Conservation (phyloP, 2,888 invertebrate genomes). For the Nysson spinosus region DNA sequence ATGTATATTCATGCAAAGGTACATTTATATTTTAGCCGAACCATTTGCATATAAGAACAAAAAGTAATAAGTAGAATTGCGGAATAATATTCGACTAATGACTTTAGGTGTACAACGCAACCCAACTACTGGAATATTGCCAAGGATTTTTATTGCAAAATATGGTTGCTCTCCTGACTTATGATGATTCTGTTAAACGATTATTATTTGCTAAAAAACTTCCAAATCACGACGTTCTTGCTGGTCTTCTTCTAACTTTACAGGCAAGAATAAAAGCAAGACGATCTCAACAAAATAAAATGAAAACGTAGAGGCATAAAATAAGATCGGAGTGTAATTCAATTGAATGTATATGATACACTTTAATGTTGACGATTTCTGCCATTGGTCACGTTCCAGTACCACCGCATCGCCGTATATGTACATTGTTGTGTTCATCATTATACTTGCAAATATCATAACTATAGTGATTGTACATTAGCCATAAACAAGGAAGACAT, state of each 20-base stretch:
- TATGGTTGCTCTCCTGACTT: constrained; percentile 95
- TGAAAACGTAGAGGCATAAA: constrained; percentile 54
- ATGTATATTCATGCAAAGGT: constrained; percentile 97
- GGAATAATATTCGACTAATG: not conserved
- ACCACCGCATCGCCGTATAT: no score
- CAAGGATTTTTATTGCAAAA: constrained; percentile 94
- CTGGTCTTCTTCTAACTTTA: constrained; percentile 87
- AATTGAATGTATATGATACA: no score
- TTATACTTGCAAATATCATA: constrained; percentile 13
- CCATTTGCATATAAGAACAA: not conserved
- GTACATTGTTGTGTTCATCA: constrained; percentile 20
- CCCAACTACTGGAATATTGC: constrained; percentile 91
- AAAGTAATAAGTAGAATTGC: no score
- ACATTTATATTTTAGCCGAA: constrained; percentile 44
- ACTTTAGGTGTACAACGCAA: constrained; percentile 90
- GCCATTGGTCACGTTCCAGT: no score
- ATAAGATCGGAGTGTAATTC: no score
- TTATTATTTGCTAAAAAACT: constrained; percentile 92
- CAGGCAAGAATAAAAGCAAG: constrained; percentile 89
- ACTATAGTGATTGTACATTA: no score
- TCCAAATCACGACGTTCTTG: constrained; percentile 93
- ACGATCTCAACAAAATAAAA: constrained; percentile 64
- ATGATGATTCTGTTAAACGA: constrained; percentile 93
- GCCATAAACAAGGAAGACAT: constrained; percentile 9
- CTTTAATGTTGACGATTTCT: no score